phyloP scores from a whole-genome alignment of 2,113 vertebrate species.

The Pyrgilauda ruficollis region DNA sequence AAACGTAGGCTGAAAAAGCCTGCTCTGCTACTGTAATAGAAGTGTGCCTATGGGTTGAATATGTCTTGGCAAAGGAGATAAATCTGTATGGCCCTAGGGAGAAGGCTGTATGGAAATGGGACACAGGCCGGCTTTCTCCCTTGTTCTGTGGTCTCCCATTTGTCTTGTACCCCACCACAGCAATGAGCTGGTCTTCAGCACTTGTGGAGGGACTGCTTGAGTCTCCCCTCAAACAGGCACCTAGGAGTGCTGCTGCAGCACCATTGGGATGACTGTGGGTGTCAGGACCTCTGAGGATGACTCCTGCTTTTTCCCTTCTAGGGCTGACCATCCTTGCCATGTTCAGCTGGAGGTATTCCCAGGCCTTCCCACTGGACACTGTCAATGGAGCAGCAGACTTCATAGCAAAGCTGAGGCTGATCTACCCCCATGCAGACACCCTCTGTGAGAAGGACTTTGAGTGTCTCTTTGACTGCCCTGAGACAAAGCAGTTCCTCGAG shows the following conservation, averaged over 20 bases:
- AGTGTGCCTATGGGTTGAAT: not conserved
- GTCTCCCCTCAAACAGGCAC: not conserved
- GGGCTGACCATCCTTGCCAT: not conserved
- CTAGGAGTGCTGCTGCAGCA: not conserved
- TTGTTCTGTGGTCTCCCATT: not conserved
- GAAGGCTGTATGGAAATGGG: not conserved
- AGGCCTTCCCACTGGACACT: not conserved
- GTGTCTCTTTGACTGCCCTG: conserved; percentile 45
- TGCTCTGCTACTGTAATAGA: not conserved
- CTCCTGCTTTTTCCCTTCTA: not conserved
- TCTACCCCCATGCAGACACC: not conserved
- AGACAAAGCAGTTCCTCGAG: not conserved
- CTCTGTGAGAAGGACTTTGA: conserved; percentile 36
- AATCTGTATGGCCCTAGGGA: not conserved
- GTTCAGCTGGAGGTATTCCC: not conserved
- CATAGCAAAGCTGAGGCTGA: not conserved
- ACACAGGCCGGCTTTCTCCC: not conserved
- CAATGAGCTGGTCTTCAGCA: not conserved
- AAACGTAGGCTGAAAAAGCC: not conserved
- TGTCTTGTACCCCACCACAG: not conserved
- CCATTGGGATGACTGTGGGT: not conserved
- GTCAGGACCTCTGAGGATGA: not conserved
- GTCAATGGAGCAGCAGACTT: not conserved
- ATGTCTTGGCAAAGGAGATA: not conserved
- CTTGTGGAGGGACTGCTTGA: not conserved